Evolutionary conservation across 2,797 vertebrate species (phyloP).

Genomic region (Cottoperca gobio): DNA sequence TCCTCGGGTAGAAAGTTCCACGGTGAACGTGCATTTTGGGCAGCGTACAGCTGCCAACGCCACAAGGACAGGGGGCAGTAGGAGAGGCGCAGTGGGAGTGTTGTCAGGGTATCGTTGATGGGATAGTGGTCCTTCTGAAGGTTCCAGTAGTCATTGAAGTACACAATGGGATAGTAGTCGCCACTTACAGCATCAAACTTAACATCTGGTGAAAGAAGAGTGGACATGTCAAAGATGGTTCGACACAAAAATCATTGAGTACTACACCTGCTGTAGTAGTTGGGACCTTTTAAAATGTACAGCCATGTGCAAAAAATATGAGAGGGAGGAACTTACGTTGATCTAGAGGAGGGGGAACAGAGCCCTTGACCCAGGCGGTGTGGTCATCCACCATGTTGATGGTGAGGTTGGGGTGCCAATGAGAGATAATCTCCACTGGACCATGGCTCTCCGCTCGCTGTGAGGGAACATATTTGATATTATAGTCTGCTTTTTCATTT

Average conservation of each 20-base stretch:
- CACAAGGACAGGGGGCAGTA: constrained; percentile 95
- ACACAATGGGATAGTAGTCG: constrained; percentile 96
- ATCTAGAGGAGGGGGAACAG: constrained; percentile 94
- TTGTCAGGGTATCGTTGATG: constrained; percentile 89
- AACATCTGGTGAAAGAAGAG: constrained; percentile 84
- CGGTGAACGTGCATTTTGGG: constrained; percentile 92
- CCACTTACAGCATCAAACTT: constrained; percentile 96
- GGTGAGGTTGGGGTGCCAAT: constrained; percentile 98
- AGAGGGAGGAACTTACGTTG: constrained; percentile 86
- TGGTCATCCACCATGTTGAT: constrained; percentile 99
- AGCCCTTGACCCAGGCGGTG: constrained; percentile 97
- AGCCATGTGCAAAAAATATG: neutral
- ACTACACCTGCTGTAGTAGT: neutral
- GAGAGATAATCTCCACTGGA: constrained; percentile 95
- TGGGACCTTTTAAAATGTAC: neutral
- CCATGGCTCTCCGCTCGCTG: constrained; percentile 96
- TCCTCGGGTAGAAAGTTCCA: constrained; percentile 97
- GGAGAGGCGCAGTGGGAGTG: constrained; percentile 89
- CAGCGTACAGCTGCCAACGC: constrained; percentile 97
- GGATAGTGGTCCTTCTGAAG: constrained; percentile 96
- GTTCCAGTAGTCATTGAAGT: constrained; percentile 99
- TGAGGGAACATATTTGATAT: constrained; percentile 27
- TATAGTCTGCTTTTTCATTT: no score
- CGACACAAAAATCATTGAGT: neutral
- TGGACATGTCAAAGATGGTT: neutral